Evolutionary conservation across 2,888 invertebrate species (phyloP).

Genomic region (Himalopsyche tibetana): DNA sequence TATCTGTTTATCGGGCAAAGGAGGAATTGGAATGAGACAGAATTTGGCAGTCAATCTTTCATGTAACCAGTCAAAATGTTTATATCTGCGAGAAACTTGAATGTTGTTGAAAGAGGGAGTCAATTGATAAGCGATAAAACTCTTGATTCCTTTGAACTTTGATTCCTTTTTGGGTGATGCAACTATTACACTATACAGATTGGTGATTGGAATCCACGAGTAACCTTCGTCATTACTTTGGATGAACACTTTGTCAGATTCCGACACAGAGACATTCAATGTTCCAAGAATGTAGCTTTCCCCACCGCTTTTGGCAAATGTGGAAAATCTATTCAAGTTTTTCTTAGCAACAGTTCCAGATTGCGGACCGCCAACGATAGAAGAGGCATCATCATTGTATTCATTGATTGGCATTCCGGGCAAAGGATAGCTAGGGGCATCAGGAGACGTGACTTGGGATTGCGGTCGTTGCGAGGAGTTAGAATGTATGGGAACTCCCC

Average conservation of each 20-base stretch:
- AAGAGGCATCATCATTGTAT: constrained; percentile 75
- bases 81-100: constrained; percentile 95
- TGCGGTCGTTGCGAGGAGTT: constrained; percentile 39
- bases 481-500: constrained; percentile 66
- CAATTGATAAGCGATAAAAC: constrained; percentile 96
- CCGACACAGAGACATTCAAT: constrained; percentile 82
- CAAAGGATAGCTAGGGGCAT: constrained; percentile 71
- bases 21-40: constrained; percentile 95
- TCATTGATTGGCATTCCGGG: constrained; percentile 77
- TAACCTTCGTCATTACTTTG: constrained; percentile 85
- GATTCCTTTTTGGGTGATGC: constrained; percentile 98
- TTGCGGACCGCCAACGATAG: constrained; percentile 76
- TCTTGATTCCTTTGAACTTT: constrained; percentile 97
- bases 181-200: constrained; percentile 89
- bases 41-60: constrained; percentile 96
- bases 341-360: constrained; percentile 83
- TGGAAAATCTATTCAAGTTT: constrained; percentile 88
- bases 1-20: constrained; percentile 98
- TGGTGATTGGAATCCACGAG: constrained; percentile 85
- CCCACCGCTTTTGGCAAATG: constrained; percentile 92
- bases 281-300: constrained; percentile 93
- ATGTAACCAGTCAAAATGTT: constrained; percentile 99
- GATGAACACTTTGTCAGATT: constrained; percentile 84
- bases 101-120: constrained; percentile 96
- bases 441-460: constrained; percentile 46